A percentile compares a stretch with the other conserved stretches of the same genome.
These are phyloP conservation scores for Urechis unicinctus DNA, from an alignment of 2,888 invertebrate species.

Conservation along the genomic window DNA sequence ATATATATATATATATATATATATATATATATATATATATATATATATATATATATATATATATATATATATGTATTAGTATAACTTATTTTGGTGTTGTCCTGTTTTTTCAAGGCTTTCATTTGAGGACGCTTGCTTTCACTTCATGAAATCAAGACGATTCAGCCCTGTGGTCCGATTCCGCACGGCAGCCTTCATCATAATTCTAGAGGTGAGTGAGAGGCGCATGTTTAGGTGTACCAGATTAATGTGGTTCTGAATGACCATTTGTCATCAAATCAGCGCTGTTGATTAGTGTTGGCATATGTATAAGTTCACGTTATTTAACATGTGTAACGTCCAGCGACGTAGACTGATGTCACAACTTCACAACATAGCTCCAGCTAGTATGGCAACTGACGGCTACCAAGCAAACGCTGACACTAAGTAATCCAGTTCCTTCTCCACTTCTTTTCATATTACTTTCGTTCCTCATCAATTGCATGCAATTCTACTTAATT, in stretches of 20 bases:
- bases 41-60: not conserved
- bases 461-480: too few species aligned
- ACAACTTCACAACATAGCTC: too few species aligned
- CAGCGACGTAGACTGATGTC: not conserved
- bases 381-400: too few species aligned
- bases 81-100: not conserved
- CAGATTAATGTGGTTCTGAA: too few species aligned
- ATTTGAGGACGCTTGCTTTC: constrained; percentile 29
- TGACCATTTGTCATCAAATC: too few species aligned
- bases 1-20: not conserved
- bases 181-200: constrained; percentile 30
- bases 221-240: too few species aligned
- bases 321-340: too few species aligned
- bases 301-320: too few species aligned
- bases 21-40: not conserved
- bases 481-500: too few species aligned
- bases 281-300: not conserved
- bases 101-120: constrained; percentile 19
- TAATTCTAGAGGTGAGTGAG: constrained; percentile 31
- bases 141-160: constrained; percentile 34
- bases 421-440: too few species aligned
- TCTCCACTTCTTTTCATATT: too few species aligned
- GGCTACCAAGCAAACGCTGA: too few species aligned
- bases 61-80: constrained; percentile 1
- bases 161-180: constrained; percentile 38